A percentile compares a stretch with the other conserved stretches of the same genome.
Conservation (phyloP, 2,797 vertebrate genomes). For the Argentina silus region DNA sequence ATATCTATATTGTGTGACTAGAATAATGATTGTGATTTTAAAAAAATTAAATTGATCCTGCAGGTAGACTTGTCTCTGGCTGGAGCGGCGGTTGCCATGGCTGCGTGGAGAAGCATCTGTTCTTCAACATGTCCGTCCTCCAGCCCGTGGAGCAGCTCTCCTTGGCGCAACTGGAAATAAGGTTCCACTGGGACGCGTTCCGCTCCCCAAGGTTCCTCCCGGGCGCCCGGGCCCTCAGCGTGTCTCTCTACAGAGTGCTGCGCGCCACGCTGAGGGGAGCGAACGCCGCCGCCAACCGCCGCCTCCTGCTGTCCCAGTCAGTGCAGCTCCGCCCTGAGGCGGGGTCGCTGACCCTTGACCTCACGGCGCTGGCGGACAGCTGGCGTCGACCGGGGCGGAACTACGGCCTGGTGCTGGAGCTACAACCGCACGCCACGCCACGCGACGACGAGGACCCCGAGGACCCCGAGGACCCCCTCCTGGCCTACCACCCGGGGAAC, state of each 20-base stretch:
- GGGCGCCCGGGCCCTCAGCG: conserved; percentile 61
- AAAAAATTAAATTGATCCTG: background rate
- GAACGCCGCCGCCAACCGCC: conserved; percentile 53
- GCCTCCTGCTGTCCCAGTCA: conserved; percentile 78
- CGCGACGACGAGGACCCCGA: background rate
- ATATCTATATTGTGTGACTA: background rate
- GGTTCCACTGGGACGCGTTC: conserved; percentile 72
- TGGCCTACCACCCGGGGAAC: conserved; percentile 23
- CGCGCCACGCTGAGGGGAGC: conserved; percentile 65
- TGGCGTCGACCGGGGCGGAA: conserved; percentile 70
- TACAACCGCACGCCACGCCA: conserved; percentile 38
- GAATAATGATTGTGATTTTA: background rate
- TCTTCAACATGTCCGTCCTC: conserved; percentile 89
- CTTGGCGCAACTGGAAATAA: conserved; percentile 85
- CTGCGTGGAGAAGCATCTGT: conserved; percentile 83
- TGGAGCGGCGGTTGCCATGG: conserved; percentile 55
- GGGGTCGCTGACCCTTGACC: conserved; percentile 73
- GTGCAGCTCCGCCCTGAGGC: conserved; percentile 61
- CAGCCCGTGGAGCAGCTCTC: conserved; percentile 83
- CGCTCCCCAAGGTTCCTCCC: conserved; percentile 20
- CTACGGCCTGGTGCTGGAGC: conserved; percentile 78
- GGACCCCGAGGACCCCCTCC: conserved; percentile 36
- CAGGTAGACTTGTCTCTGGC: conserved; percentile 73
- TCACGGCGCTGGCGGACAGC: conserved; percentile 72
- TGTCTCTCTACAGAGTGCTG: conserved; percentile 77